These are phyloP conservation scores for Hyphantria cunea DNA, from an alignment of 1,140 invertebrate species.

Conservation along the genomic window DNA sequence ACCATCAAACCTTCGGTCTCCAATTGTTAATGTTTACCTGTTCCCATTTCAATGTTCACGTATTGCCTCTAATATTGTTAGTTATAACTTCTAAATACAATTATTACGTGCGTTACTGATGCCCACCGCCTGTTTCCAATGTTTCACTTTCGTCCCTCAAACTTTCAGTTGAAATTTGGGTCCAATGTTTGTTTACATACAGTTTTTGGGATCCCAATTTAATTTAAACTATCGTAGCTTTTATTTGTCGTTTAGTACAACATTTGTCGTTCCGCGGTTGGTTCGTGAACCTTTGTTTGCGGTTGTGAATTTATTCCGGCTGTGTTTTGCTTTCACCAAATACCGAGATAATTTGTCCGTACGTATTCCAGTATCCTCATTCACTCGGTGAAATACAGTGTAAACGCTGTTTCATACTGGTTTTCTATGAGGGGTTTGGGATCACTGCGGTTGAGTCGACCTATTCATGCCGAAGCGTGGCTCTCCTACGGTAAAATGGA, in stretches of 20 bases:
- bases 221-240: conserved; percentile 78
- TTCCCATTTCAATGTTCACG: conserved; percentile 18
- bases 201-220: conserved; percentile 63
- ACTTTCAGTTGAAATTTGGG: conserved; percentile 60
- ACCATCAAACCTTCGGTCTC: no score
- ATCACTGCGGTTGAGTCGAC: no score
- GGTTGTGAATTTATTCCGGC: conserved; percentile 54
- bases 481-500: no score
- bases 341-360: conserved; percentile 66
- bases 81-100: conserved; percentile 54
- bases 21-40: conserved; percentile 12
- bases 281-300: conserved; percentile 59
- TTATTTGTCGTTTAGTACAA: conserved; percentile 76
- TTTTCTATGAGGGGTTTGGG: no score
- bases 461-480: no score
- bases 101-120: conserved; percentile 42
- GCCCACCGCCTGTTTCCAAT: conserved; percentile 61
- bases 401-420: no score
- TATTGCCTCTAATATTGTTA: conserved; percentile 31
- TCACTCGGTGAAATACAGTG: no score
- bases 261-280: conserved; percentile 64
- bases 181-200: conserved; percentile 68
- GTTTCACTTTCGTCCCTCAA: conserved; percentile 57
- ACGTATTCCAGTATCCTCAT: conserved; percentile 60
- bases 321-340: conserved; percentile 57